Percentiles rank a stretch among this genome's conserved stretches.
These are phyloP conservation scores for Apantesis nais DNA, from an alignment of 2,888 invertebrate genomes.

Conservation along the genomic window DNA sequence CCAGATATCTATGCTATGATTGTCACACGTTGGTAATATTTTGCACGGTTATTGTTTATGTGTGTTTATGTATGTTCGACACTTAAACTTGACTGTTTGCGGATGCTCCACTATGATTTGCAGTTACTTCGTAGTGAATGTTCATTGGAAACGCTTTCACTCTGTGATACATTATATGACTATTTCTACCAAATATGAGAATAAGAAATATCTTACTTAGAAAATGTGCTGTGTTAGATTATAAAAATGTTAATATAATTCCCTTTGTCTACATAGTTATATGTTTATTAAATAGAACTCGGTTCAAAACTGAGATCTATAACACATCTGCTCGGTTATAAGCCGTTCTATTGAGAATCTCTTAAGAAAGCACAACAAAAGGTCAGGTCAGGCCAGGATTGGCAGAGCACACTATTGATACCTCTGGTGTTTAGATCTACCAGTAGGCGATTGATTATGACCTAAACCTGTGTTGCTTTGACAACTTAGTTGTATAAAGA, in stretches of 20 bases:
- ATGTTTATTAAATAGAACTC: neutral
- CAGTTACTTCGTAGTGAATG: neutral
- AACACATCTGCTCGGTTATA: neutral
- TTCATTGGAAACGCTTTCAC: neutral
- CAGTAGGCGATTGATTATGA: neutral
- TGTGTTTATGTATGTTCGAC: neutral
- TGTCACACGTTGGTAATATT: constrained; percentile 11
- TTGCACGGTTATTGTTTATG: neutral
- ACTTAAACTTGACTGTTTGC: neutral
- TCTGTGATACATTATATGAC: neutral
- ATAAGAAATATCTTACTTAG: neutral
- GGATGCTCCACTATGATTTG: constrained; percentile 6
- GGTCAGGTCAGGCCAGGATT: neutral
- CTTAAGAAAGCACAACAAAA: neutral
- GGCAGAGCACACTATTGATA: neutral
- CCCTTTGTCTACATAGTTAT: too few species aligned
- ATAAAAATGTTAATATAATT: neutral
- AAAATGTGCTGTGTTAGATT: neutral
- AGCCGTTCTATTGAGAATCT: neutral
- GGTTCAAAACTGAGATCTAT: neutral
- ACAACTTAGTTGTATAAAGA: neutral
- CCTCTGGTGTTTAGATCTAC: neutral
- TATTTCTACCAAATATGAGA: neutral
- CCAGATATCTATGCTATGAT: constrained; percentile 11
- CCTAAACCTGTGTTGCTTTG: neutral